phyloP scores from a whole-genome alignment of 2,113 vertebrate species.

The Gasterosteus aculeatus region DNA sequence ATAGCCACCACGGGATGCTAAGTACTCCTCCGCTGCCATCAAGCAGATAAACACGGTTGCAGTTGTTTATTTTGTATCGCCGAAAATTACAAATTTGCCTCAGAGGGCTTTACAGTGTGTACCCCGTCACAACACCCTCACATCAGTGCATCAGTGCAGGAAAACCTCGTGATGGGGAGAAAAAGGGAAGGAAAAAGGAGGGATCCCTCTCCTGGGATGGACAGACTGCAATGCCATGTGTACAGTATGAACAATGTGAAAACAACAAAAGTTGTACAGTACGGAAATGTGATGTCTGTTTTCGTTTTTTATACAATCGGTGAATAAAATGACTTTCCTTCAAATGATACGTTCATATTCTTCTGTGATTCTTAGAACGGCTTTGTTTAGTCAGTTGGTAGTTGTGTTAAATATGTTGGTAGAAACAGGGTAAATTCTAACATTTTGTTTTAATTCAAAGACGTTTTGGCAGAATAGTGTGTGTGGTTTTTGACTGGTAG shows the following conservation, averaged over 20 bases:
- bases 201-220: too few relatives aligned
- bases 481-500: neutral
- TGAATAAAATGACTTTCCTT: neutral
- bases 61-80: too few relatives aligned
- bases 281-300: neutral
- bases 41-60: too few relatives aligned
- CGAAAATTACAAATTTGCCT: too few relatives aligned
- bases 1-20: constrained; percentile 98
- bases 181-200: too few relatives aligned
- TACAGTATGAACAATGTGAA: too few relatives aligned
- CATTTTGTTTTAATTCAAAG: neutral
- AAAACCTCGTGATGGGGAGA: too few relatives aligned
- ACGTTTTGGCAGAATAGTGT: neutral
- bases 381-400: neutral
- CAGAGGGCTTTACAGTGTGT: too few relatives aligned
- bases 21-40: constrained; percentile 4
- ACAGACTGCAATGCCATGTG: too few relatives aligned
- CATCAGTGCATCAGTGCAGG: too few relatives aligned
- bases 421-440: neutral
- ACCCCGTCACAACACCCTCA: too few relatives aligned
- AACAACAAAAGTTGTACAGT: neutral
- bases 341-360: neutral
- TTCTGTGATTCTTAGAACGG: too few relatives aligned
- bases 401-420: neutral
- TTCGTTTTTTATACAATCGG: neutral